Evolutionary conservation across 1,140 invertebrate species (phyloP), one percentile per base, ranked within the genome.

Genomic region (Pseudomyrmex pallidus): DNA sequence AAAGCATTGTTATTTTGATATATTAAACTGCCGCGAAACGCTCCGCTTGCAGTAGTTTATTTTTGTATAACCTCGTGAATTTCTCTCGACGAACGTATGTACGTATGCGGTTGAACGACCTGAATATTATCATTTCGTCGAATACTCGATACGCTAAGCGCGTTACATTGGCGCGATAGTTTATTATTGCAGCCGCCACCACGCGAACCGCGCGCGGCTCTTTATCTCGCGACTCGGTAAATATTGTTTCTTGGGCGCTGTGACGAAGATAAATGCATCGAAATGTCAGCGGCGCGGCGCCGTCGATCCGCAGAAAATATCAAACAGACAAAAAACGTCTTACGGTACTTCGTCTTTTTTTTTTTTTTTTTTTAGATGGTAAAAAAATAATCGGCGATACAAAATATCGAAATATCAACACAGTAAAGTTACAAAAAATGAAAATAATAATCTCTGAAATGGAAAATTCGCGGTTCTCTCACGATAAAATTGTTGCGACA

Each of bases 251-350:
- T 83, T 46, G 70, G 50, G 2, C 62, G 82, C 72, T 44, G 44
- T 74, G 83, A 80, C 74, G 66, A 84, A 80, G 74, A 78, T 80
- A 80, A 84, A 84, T 78, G 83, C 76, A 80, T 72, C 66, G 76
- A 70, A 35, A 72, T 80, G 76, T 80, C 76, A 80, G 76, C 66
- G 66, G 52, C 76, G 64, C 44, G 70, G 76, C 66, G 66, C 35
- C 76, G 64, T 20, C 54, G 12, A 20, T 44, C 50, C 25, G 76
- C 76, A 80, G 76, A 72, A 80, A 80, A 78, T 72, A 80, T 44
- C 25, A 64, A 68, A 8, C 44, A 12, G 66, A 46, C 66, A 46
- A 80, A 80, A 80, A 48, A n/a, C 35, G 44, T 20, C 5, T 35
- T 35, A 59, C 54, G 35, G 20, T 70, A 59, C 20, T 72, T 22